Conservation (phyloP, 1,140 invertebrate genomes). For the Galleria mellonella region DNA sequence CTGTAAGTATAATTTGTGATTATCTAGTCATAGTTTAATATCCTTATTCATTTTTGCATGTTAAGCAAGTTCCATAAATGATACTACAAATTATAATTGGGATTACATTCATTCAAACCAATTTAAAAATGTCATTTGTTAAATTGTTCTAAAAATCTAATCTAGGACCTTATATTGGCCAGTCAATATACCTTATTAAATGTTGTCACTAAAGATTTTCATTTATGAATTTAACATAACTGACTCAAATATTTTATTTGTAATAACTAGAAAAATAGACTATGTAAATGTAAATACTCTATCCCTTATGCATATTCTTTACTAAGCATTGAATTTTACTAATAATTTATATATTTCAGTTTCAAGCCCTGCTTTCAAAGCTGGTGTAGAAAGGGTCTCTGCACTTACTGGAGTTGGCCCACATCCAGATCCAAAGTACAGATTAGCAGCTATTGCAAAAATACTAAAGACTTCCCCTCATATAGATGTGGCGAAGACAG, state of each 20-base stretch:
- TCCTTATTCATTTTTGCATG: neutral
- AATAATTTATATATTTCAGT: conserved; percentile 80
- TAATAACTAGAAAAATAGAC: too few relatives aligned
- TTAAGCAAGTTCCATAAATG: too few relatives aligned
- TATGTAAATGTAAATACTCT: too few relatives aligned
- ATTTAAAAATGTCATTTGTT: neutral
- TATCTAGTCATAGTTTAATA: too few relatives aligned
- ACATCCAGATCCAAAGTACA: conserved; percentile 55
- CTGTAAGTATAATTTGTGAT: conserved; percentile 83
- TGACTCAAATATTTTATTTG: too few relatives aligned
- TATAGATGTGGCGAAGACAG: conserved; percentile 81
- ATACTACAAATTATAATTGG: too few relatives aligned
- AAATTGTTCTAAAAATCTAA: neutral
- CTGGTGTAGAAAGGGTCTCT: conserved; percentile 79
- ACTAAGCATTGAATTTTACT: too few relatives aligned
- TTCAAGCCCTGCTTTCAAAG: conserved; percentile 86
- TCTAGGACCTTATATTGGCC: conserved; percentile 8
- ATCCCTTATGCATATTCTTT: too few relatives aligned
- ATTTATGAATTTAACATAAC: too few relatives aligned
- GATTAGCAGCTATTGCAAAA: conserved; percentile 80
- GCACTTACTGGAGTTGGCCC: conserved; percentile 58
- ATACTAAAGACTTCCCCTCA: conserved; percentile 87
- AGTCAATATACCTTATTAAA: too few relatives aligned
- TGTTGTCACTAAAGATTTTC: too few relatives aligned
- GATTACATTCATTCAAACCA: neutral